Percentiles rank a stretch among this genome's conserved stretches.
phyloP scores from a whole-genome alignment of 2,888 invertebrate species.

The Dermolepida albohirtum region DNA sequence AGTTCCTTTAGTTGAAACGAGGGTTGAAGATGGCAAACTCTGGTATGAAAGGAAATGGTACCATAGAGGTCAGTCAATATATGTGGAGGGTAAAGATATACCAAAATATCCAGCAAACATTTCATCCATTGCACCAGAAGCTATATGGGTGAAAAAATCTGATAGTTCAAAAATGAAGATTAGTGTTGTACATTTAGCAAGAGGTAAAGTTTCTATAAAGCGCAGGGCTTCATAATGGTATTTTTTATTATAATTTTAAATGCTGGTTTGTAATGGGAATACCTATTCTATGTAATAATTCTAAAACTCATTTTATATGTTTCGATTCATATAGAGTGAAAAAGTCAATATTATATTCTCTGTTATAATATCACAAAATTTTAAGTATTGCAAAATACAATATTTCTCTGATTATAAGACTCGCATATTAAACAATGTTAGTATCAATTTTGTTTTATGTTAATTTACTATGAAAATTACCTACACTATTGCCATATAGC shows the following conservation, averaged over 20 bases:
- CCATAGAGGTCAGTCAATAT: constrained; percentile 93
- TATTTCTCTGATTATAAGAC: no score
- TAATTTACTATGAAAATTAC: no score
- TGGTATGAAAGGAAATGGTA: constrained; percentile 95
- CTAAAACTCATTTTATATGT: no score
- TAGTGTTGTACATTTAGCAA: constrained; percentile 84
- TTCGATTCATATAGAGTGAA: no score
- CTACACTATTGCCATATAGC: no score
- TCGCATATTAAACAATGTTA: no score
- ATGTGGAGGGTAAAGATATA: constrained; percentile 87
- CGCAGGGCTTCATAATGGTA: constrained; percentile 78
- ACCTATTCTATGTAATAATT: no score
- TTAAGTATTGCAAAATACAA: no score
- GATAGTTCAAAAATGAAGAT: constrained; percentile 87
- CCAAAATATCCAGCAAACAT: constrained; percentile 90
- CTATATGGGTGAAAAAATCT: constrained; percentile 91
- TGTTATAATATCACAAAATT: no score
- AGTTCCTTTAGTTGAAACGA: constrained; percentile 76
- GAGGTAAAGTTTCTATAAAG: constrained; percentile 90
- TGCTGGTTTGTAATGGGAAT: no score
- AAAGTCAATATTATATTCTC: no score
- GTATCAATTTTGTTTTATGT: no score
- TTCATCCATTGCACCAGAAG: constrained; percentile 90
- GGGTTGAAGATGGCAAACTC: constrained; percentile 95
- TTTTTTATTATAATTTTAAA: not conserved